Evolutionary conservation across 2,888 invertebrate species (phyloP).

Genomic region (Mimas tiliae): DNA sequence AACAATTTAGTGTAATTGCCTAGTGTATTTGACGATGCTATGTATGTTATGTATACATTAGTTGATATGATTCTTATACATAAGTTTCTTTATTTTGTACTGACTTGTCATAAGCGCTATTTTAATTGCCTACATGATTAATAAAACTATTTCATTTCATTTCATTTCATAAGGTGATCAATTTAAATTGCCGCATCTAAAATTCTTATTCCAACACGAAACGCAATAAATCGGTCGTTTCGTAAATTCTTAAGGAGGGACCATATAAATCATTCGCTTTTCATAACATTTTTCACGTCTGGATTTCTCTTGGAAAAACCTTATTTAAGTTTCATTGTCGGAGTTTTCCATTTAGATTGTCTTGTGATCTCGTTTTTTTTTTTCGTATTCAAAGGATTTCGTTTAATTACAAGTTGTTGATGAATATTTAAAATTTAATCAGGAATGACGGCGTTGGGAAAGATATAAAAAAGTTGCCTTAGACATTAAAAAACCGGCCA

Average conservation of each 20-base stretch:
- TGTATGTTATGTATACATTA: too few relatives aligned
- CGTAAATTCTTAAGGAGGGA: constrained; percentile 51
- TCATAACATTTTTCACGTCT: constrained; percentile 48
- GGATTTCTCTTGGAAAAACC: constrained; percentile 17
- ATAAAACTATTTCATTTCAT: too few relatives aligned
- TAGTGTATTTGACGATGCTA: too few relatives aligned
- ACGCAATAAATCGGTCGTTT: constrained; percentile 53
- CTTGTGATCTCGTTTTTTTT: constrained; percentile 4
- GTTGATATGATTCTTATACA: too few relatives aligned
- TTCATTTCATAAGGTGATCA: background rate
- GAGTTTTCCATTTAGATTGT: constrained; percentile 10
- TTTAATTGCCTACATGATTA: too few relatives aligned
- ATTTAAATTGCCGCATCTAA: constrained; percentile 11
- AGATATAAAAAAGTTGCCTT: background rate
- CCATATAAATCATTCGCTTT: constrained; percentile 53
- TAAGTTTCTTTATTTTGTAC: too few relatives aligned
- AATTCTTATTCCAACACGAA: constrained; percentile 30
- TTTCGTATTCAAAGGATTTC: constrained; percentile 12
- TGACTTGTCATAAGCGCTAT: too few relatives aligned
- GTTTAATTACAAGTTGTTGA: constrained; percentile 21
- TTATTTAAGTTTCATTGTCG: constrained; percentile 28
- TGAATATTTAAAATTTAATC: constrained; percentile 18
- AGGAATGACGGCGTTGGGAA: background rate
- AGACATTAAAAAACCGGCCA: too few relatives aligned
- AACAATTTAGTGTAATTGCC: too few relatives aligned